Evolutionary conservation across 2,888 invertebrate species (phyloP).

Genomic region (Caenorhabditis becei): DNA sequence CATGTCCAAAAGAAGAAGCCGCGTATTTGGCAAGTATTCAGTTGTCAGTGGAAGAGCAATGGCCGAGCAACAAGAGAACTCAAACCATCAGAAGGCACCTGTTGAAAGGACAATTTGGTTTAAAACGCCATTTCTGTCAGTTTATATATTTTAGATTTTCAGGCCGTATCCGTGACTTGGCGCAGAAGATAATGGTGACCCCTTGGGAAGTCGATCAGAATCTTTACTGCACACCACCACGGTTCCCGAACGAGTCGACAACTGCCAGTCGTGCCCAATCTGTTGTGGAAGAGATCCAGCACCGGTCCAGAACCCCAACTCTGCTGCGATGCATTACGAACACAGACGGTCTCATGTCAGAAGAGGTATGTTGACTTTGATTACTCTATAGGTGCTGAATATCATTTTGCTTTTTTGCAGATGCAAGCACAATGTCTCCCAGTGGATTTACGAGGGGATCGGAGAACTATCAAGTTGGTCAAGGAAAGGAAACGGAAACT

Average conservation of each 20-base stretch:
- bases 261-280: constrained; percentile 59
- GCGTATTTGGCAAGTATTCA: constrained; percentile 86
- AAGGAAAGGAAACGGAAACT: constrained; percentile 86
- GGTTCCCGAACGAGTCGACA: constrained; percentile 62
- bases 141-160: neutral
- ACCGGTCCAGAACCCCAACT: constrained; percentile 67
- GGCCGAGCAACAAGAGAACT: constrained; percentile 82
- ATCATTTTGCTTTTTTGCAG: constrained; percentile 30
- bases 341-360: constrained; percentile 83
- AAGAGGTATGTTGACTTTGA: no score
- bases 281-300: constrained; percentile 64
- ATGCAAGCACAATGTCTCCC: constrained; percentile 85
- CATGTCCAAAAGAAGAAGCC: constrained; percentile 85
- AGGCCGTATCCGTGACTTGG: constrained; percentile 80
- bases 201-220: constrained; percentile 81
- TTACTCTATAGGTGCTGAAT: neutral
- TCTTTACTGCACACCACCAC: constrained; percentile 78
- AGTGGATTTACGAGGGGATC: constrained; percentile 84
- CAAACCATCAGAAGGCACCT: constrained; percentile 81
- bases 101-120: constrained; percentile 81
- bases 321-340: constrained; percentile 77
- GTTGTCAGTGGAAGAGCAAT: constrained; percentile 85
- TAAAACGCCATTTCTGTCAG: neutral
- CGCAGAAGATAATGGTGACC: constrained; percentile 81
- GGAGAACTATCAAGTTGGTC: constrained; percentile 85